Percentiles rank a stretch among this genome's conserved stretches.
phyloP scores from a whole-genome alignment of 2,113 vertebrate species.

The Lophochroa leadbeateri region DNA sequence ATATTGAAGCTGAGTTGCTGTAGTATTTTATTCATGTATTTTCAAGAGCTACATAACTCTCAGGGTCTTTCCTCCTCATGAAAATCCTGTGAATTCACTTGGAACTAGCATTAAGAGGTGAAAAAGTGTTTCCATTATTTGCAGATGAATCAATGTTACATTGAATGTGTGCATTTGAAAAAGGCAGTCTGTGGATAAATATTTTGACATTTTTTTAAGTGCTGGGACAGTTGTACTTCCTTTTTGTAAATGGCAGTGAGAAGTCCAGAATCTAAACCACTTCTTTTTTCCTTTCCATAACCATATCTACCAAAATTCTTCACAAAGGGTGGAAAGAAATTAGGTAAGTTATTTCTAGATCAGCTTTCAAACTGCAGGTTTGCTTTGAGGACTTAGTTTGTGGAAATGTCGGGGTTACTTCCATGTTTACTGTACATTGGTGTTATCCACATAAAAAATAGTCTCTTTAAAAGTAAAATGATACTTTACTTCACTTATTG shows the following conservation, averaged over 20 bases:
- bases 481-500: background rate
- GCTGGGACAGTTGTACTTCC: background rate
- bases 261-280: background rate
- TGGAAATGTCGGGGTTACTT: background rate
- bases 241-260: background rate
- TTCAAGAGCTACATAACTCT: constrained; percentile 63
- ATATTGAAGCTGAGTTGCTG: constrained; percentile 15
- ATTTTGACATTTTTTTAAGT: background rate
- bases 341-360: background rate
- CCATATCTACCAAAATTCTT: background rate
- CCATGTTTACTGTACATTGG: background rate
- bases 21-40: constrained; percentile 59
- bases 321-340: background rate
- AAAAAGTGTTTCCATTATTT: background rate
- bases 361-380: background rate
- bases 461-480: background rate
- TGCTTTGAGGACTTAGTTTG: background rate
- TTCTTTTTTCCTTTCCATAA: background rate
- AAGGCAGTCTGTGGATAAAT: background rate
- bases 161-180: background rate
- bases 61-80: constrained; percentile 41
- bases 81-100: constrained; percentile 47
- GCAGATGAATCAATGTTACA: background rate
- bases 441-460: background rate
- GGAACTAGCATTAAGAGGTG: constrained; percentile 35